These are phyloP conservation scores for Dynastes tityus DNA, from an alignment of 2,888 invertebrate species.

Conservation along the genomic window DNA sequence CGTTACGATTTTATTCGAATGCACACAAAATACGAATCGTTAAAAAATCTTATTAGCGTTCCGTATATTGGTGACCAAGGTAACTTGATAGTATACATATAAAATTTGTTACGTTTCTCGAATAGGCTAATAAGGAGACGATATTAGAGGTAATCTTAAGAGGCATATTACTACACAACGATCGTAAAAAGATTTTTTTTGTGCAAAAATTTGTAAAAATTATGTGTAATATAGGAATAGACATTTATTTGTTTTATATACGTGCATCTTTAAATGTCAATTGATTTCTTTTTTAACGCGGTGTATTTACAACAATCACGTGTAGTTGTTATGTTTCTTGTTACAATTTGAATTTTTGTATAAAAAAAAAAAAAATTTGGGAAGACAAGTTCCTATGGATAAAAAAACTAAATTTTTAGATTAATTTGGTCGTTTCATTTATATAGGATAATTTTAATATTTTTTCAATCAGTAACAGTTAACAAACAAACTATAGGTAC, in stretches of 20 bases:
- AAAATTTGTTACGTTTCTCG: not conserved
- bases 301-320: not conserved
- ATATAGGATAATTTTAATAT: no score
- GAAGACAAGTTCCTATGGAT: not conserved
- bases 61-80: not conserved
- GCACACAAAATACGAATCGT: no score
- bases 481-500: no score
- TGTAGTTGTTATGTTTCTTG: no score
- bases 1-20: not conserved
- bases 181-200: not conserved
- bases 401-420: not conserved
- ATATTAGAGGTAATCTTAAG: no score
- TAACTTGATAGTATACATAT: not conserved
- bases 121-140: not conserved
- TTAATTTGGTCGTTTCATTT: not conserved
- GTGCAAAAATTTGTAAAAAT: slow-evolving; percentile 16
- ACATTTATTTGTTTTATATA: not conserved
- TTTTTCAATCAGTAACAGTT: no score
- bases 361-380: not conserved
- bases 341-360: no score
- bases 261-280: not conserved
- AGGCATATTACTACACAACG: no score
- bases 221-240: not conserved
- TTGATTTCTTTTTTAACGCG: not conserved
- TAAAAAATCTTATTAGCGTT: not conserved